These are phyloP conservation scores for Mixornis gularis DNA, from an alignment of 2,113 vertebrate genomes.

Conservation along the genomic window DNA sequence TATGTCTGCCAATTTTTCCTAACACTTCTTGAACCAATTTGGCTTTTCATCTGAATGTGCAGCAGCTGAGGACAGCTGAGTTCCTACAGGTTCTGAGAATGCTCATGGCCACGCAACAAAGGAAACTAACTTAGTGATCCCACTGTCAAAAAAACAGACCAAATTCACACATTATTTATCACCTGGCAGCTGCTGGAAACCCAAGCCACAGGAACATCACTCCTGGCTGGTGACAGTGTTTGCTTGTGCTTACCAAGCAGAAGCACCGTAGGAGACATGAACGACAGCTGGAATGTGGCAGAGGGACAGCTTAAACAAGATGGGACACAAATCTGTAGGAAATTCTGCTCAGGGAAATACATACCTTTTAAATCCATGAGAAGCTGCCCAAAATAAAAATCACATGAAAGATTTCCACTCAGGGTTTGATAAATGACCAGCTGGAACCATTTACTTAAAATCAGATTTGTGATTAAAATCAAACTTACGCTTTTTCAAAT, in stretches of 20 bases:
- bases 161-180: background rate
- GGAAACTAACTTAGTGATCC: background rate
- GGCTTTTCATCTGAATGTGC: background rate
- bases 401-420: background rate
- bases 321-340: background rate
- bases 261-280: background rate
- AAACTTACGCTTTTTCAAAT: background rate
- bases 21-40: background rate
- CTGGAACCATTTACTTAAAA: background rate
- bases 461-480: background rate
- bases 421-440: background rate
- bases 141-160: background rate
- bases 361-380: background rate
- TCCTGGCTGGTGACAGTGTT: background rate
- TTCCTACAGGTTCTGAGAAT: background rate
- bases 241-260: background rate
- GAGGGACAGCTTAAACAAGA: background rate
- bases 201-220: rapidly evolving
- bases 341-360: background rate
- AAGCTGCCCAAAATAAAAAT: background rate
- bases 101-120: background rate
- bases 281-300: background rate
- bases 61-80: rapidly evolving
- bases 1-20: background rate
- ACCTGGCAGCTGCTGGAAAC: background rate